Evolutionary conservation across 2,797 vertebrate genomes (phyloP), one percentile per base, ranked within the genome.

Genomic region (Choloepus didactylus): DNA sequence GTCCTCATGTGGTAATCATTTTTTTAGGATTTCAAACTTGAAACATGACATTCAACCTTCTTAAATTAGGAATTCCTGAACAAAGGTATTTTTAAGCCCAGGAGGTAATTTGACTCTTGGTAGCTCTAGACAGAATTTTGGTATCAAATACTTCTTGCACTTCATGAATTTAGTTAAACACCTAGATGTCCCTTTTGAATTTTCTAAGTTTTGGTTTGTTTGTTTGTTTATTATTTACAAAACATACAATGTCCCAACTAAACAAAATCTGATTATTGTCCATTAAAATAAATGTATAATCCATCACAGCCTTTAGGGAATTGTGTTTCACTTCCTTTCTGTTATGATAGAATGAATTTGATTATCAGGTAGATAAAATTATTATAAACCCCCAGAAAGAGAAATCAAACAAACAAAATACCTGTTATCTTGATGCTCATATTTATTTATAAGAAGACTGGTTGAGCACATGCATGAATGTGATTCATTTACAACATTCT

Each of bases 371-470:
- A 5, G 81, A 91, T 83, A 73, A 54, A 84, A 87, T 70, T 38
- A 54, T 62, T 92, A 18, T 51, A 89, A 77, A 56, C 6, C 46
- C 8, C 9, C 14, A 11, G 31, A 75, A 49, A 79, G 44, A 69
- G 64, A 89, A 95, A 73, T 60, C 66, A 85, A 94, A 85, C 35
- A 92, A 62, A 79, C 29, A 73, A 70, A 60, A 14, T 5, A 46
- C 5, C 12, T 29, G 9, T 66, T 85, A 66, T 73, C 41, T 44
- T 44, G 41, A 44, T 44, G 41, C 41, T 44, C 41, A 44, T 5
- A 44, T 44, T 44, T 44, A 44, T 44, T 44, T 44, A 44, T 44
- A 44, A 44, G 41, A 44, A 44, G 41, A 44, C 41, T 44, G 41
- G 41, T 44, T 44, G 41, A 44, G 41, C 41, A 44, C 41, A 44